phyloP scores from a whole-genome alignment of 2,113 vertebrate species.

The Thunnus thynnus region DNA sequence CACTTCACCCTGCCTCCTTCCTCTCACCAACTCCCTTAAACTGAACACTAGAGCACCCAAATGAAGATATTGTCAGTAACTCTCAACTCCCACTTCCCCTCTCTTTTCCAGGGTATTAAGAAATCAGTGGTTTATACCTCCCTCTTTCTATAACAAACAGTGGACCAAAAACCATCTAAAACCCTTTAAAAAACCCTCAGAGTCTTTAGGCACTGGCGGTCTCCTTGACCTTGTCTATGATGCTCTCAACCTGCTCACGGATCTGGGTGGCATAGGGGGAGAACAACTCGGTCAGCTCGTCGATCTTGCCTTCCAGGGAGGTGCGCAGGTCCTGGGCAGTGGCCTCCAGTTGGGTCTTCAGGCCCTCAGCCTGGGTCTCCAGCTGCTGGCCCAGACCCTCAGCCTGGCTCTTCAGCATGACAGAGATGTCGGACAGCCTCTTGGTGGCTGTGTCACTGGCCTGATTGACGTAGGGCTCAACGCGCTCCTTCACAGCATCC shows the following conservation, averaged over 20 bases:
- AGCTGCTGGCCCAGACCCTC: slow-evolving; percentile 78
- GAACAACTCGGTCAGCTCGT: slow-evolving; percentile 79
- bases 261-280: slow-evolving; percentile 78
- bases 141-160: background rate
- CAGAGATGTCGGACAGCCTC: slow-evolving; percentile 75
- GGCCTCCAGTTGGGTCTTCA: slow-evolving; percentile 81
- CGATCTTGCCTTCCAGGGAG: slow-evolving; percentile 79
- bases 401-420: slow-evolving; percentile 78
- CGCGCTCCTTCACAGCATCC: slow-evolving; percentile 48
- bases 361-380: slow-evolving; percentile 71
- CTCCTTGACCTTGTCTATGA: slow-evolving; percentile 81
- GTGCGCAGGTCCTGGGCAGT: slow-evolving; percentile 76
- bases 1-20: slow-evolving; percentile 17
- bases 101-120: slow-evolving; percentile 39
- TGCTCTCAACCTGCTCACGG: slow-evolving; percentile 78
- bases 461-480: slow-evolving; percentile 81
- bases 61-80: slow-evolving; percentile 69
- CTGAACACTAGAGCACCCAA: slow-evolving; percentile 45
- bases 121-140: slow-evolving; percentile 42
- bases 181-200: slow-evolving; percentile 14
- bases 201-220: slow-evolving; percentile 58
- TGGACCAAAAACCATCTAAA: slow-evolving; percentile 20
- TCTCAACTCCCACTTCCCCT: slow-evolving; percentile 24
- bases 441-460: slow-evolving; percentile 65
- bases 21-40: slow-evolving; percentile 28